Evolutionary conservation across 2,888 invertebrate genomes (phyloP).

Genomic region (Rambutsinella grinnellia): DNA sequence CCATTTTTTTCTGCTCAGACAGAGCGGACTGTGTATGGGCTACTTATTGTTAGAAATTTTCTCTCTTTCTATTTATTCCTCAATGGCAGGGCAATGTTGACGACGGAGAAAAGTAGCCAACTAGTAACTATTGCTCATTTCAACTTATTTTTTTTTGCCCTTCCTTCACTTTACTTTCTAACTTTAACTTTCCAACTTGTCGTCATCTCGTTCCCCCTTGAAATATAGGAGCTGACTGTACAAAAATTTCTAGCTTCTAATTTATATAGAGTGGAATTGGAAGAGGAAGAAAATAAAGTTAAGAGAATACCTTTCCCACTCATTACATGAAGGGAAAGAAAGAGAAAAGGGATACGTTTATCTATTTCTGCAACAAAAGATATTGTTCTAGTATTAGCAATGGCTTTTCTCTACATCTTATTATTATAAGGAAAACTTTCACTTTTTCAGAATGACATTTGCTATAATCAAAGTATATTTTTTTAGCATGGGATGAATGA

Average conservation of each 20-base stretch:
- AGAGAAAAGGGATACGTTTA: not conserved
- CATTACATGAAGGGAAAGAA: not conserved
- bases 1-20: conserved; percentile 12
- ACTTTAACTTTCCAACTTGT: conserved; percentile 62
- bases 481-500: too few species aligned
- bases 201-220: conserved; percentile 55
- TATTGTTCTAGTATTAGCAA: too few species aligned
- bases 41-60: not conserved
- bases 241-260: conserved; percentile 54
- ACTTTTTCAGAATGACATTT: too few species aligned
- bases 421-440: too few species aligned
- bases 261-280: too few species aligned
- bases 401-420: too few species aligned
- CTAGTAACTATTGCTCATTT: conserved; percentile 57
- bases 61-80: conserved; percentile 18
- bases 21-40: not conserved
- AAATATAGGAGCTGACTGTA: conserved; percentile 59
- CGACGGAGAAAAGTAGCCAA: conserved; percentile 43
- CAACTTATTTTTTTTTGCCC: conserved; percentile 57
- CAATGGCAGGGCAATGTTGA: conserved; percentile 48
- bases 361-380: too few species aligned
- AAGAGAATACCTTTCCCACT: conserved; percentile 1
- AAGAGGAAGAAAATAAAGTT: too few species aligned
- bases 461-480: too few species aligned
- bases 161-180: conserved; percentile 61